Conservation (phyloP, 37 sponge, comb jelly and placozoan species). For the Agelas oroides region DNA sequence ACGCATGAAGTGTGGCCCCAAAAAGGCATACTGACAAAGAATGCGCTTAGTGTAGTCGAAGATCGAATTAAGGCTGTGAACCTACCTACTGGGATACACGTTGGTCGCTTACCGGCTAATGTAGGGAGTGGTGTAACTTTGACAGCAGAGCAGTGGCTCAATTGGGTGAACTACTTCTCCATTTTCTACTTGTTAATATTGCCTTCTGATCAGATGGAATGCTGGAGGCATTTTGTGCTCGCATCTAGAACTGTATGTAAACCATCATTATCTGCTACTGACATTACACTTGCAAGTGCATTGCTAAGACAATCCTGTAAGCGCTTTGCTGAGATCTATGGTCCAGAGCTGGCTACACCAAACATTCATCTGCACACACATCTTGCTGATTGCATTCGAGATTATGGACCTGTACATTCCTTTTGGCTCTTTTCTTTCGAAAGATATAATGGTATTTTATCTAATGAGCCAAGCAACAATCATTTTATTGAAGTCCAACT, state of each 20-base stretch:
- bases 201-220: slow-evolving; percentile 1
- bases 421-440: slow-evolving; percentile 63
- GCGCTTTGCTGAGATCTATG: slow-evolving; percentile 1
- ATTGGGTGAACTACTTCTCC: slow-evolving; percentile 32
- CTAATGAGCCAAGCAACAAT: too few relatives aligned
- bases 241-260: neutral
- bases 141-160: slow-evolving; percentile 59
- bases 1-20: neutral
- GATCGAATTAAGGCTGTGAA: neutral
- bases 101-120: neutral
- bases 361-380: slow-evolving; percentile 53
- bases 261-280: neutral
- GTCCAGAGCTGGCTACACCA: slow-evolving; percentile 5
- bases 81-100: neutral
- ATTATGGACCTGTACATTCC: slow-evolving; percentile 47
- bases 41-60: neutral
- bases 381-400: slow-evolving; percentile 23
- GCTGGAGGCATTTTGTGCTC: slow-evolving; percentile 17
- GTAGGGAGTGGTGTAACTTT: slow-evolving; percentile 13
- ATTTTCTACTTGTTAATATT: neutral
- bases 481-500: too few relatives aligned
- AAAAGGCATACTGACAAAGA: neutral
- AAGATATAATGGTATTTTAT: too few relatives aligned
- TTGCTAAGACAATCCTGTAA: neutral
- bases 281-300: neutral